Conservation (phyloP, 1,140 invertebrate genomes). For the Eurosta solidaginis region DNA sequence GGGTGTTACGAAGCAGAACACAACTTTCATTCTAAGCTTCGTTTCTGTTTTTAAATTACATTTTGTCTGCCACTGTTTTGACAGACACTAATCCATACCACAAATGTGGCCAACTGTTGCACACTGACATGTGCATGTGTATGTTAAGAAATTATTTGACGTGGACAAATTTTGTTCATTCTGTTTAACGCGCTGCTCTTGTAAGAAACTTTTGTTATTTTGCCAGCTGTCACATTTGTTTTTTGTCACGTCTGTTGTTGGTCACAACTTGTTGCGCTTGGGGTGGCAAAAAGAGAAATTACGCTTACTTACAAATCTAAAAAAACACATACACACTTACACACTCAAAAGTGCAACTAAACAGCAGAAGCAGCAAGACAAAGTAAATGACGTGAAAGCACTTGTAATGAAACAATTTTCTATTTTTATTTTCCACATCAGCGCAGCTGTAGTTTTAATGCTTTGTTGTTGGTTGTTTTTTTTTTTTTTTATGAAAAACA, state of each 20-base stretch:
- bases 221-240: constrained; percentile 3
- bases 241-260: constrained; percentile 21
- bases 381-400: neutral
- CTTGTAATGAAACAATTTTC: neutral
- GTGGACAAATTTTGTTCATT: too few relatives aligned
- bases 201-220: neutral
- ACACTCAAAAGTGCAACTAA: neutral
- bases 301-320: neutral
- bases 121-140: too few relatives aligned
- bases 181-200: neutral
- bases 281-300: neutral
- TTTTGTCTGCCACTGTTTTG: too few relatives aligned
- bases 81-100: too few relatives aligned
- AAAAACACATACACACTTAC: neutral
- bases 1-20: too few relatives aligned
- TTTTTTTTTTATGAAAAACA: neutral
- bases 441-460: neutral
- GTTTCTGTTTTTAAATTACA: too few relatives aligned
- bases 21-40: too few relatives aligned
- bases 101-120: too few relatives aligned
- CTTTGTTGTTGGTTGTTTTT: neutral
- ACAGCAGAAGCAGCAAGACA: neutral
- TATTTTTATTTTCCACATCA: neutral
- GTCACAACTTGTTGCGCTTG: constrained; percentile 20
- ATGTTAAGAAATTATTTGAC: too few relatives aligned